Conservation (phyloP, 2,113 vertebrate species). For the Todiramphus saurophagus region DNA sequence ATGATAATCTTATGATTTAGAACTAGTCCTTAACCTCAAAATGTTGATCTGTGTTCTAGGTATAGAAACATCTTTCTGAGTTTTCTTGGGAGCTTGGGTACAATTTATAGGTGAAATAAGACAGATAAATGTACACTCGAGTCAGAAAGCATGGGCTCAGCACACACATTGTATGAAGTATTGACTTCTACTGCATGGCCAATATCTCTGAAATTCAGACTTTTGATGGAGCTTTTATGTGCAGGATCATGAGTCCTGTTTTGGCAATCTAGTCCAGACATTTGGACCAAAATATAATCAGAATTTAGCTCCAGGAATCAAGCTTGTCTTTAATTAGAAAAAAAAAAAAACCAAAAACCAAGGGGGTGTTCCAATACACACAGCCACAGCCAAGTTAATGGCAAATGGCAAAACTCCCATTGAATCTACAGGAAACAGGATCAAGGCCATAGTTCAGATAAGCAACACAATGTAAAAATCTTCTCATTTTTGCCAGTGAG, state of each 20-base stretch:
- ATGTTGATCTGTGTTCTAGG: neutral
- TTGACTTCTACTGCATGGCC: neutral
- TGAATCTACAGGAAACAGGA: neutral
- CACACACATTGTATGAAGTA: neutral
- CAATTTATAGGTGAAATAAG: neutral
- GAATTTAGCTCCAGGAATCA: neutral
- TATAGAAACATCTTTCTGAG: neutral
- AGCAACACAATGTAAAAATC: neutral
- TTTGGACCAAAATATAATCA: neutral
- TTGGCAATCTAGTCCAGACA: neutral
- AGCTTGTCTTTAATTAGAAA: neutral
- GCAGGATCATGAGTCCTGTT: neutral
- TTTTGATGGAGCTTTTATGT: neutral
- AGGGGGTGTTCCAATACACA: neutral
- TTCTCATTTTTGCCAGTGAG: neutral
- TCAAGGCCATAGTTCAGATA: neutral
- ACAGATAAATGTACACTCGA: neutral
- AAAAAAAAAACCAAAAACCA: neutral
- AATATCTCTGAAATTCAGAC: neutral
- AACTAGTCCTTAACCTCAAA: neutral
- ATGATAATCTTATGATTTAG: neutral
- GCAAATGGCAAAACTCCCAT: neutral
- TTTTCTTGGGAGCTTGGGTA: neutral
- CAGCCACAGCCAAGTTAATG: neutral
- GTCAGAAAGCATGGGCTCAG: neutral